phyloP scores from a whole-genome alignment of 1,140 invertebrate species.

The Dinothrombium tinctorium region DNA sequence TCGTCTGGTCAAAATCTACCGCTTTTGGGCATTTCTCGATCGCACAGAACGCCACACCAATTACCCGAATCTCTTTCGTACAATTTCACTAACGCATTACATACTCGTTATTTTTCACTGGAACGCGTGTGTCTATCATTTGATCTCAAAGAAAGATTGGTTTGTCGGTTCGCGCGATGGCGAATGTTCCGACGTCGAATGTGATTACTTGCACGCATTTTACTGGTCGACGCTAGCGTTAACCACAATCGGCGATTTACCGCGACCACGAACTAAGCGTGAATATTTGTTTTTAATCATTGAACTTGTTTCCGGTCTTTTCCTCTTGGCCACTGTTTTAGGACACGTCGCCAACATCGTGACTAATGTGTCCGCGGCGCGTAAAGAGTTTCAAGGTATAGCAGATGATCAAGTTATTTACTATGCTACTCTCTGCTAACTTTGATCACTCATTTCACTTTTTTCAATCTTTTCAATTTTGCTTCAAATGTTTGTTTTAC shows the following conservation, averaged over 20 bases:
- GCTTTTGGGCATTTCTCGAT: slow-evolving; percentile 96
- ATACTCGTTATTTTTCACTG: slow-evolving; percentile 95
- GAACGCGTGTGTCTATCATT: slow-evolving; percentile 94
- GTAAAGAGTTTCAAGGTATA: slow-evolving; percentile 83
- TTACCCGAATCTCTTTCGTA: slow-evolving; percentile 91
- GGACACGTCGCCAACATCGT: slow-evolving; percentile 88
- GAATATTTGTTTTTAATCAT: slow-evolving; percentile 74
- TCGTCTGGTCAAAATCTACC: slow-evolving; percentile 89
- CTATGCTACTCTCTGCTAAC: neutral
- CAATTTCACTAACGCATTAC: slow-evolving; percentile 75
- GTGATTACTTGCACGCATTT: slow-evolving; percentile 86
- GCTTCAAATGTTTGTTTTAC: neutral
- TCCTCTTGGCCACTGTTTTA: slow-evolving; percentile 59
- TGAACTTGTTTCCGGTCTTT: slow-evolving; percentile 64
- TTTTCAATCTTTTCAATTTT: neutral
- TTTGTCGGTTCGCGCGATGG: slow-evolving; percentile 61
- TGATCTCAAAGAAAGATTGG: slow-evolving; percentile 71
- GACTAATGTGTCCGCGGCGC: slow-evolving; percentile 70
- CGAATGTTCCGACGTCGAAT: slow-evolving; percentile 50
- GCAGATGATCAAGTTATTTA: neutral
- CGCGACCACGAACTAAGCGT: slow-evolving; percentile 49
- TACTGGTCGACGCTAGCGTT: slow-evolving; percentile 92
- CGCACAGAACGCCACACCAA: slow-evolving; percentile 92
- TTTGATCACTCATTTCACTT: neutral
- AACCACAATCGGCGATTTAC: slow-evolving; percentile 51